Evolutionary conservation across 1,140 invertebrate genomes (phyloP).

Genomic region (Trichomalopsis sarcophagae): DNA sequence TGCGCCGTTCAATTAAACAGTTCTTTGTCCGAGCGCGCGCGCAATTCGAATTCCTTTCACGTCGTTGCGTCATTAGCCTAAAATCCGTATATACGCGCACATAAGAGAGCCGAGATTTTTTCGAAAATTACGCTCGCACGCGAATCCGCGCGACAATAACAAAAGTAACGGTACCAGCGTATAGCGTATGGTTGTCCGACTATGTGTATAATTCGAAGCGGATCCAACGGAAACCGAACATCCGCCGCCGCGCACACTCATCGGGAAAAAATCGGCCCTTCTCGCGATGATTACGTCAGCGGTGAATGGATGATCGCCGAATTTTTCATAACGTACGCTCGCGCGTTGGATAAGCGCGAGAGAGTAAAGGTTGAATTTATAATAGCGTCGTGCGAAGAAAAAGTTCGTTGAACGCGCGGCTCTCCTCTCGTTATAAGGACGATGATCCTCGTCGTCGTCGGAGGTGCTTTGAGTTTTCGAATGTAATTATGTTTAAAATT

Average conservation of each 20-base stretch:
- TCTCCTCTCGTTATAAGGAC: neutral
- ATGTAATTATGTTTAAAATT: too few species aligned
- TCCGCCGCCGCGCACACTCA: constrained; percentile 5
- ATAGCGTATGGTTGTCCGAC: constrained; percentile 39
- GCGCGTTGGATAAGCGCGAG: neutral
- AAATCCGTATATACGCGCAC: neutral
- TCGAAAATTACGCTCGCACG: neutral
- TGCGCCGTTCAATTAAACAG: too few species aligned
- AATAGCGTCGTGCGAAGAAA: neutral
- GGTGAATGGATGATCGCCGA: neutral
- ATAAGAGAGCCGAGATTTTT: neutral
- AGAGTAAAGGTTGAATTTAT: neutral
- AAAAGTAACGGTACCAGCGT: constrained; percentile 49
- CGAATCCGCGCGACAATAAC: constrained; percentile 39
- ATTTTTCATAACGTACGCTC: neutral
- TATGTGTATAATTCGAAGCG: constrained; percentile 39
- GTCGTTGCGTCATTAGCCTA: neutral
- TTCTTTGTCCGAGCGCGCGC: too few species aligned
- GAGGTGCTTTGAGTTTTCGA: too few species aligned
- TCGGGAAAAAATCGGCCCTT: constrained; percentile 1
- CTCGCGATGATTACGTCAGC: constrained; percentile 4
- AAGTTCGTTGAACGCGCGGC: neutral
- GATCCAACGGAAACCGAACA: constrained; percentile 43
- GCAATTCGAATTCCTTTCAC: neutral
- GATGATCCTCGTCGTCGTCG: neutral